phyloP scores from a whole-genome alignment of 2,113 vertebrate genomes.

The Hippopotamus amphibius region DNA sequence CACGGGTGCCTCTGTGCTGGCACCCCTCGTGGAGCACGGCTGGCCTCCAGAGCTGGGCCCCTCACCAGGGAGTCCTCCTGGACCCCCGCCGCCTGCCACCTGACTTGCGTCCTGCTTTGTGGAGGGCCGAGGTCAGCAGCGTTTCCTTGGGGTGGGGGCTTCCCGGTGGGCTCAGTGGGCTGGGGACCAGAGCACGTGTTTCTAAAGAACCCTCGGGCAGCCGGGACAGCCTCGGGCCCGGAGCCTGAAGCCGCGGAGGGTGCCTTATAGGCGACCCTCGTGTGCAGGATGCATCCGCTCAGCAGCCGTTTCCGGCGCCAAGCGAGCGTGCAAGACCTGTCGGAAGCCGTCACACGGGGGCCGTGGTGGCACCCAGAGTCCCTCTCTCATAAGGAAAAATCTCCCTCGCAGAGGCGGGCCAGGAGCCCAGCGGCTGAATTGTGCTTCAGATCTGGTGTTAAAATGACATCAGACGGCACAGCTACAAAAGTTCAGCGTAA shows the following conservation, averaged over 20 bases:
- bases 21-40: fast-evolving
- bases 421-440: neutral
- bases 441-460: constrained; percentile 19
- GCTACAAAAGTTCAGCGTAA: neutral
- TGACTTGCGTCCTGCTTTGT: neutral
- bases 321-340: neutral
- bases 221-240: neutral
- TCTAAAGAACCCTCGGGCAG: neutral
- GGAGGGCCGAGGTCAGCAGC: neutral
- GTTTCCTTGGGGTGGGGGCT: neutral
- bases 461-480: fast-evolving
- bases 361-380: fast-evolving
- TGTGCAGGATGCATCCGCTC: neutral
- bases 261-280: fast-evolving
- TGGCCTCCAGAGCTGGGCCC: neutral
- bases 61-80: neutral
- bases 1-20: neutral
- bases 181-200: neutral
- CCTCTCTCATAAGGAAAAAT: neutral
- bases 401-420: neutral
- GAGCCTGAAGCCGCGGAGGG: fast-evolving
- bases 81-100: too few species aligned
- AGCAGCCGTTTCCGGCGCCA: neutral
- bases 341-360: neutral
- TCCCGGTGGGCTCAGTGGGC: neutral